A percentile compares a stretch with the other conserved stretches of the same genome.
Conservation (phyloP, 2,888 invertebrate species). For the Amphipyra berbera region DNA sequence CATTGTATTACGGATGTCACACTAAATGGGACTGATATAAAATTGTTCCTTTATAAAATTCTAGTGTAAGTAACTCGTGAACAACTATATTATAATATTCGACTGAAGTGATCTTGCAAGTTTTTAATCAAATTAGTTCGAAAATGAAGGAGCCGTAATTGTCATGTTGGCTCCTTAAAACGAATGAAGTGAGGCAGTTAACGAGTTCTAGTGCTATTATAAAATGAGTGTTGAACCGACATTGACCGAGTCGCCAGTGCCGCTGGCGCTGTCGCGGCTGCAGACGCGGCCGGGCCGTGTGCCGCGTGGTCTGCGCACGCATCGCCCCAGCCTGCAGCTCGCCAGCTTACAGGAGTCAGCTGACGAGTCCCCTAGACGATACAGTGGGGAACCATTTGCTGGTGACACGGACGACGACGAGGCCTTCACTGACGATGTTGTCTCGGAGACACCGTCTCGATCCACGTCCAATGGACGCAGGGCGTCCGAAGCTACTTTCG, state of each 20-base stretch:
- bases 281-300: constrained; percentile 77
- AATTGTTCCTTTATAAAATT: constrained; percentile 22
- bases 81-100: constrained; percentile 49
- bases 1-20: constrained; percentile 14
- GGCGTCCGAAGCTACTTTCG: constrained; percentile 84
- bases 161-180: constrained; percentile 56
- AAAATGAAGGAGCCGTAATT: constrained; percentile 80
- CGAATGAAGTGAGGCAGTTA: constrained; percentile 68
- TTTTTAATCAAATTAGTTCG: constrained; percentile 60
- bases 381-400: constrained; percentile 79
- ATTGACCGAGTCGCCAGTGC: constrained; percentile 86
- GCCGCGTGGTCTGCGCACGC: constrained; percentile 76
- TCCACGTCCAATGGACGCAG: constrained; percentile 81
- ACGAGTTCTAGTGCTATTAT: constrained; percentile 67
- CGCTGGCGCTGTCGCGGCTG: constrained; percentile 83
- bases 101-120: constrained; percentile 61
- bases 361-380: constrained; percentile 83
- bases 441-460: constrained; percentile 69
- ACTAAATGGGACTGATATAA: constrained; percentile 34
- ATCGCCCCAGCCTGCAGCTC: constrained; percentile 83
- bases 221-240: constrained; percentile 86
- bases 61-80: constrained; percentile 22
- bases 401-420: constrained; percentile 84
- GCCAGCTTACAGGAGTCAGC: constrained; percentile 84
- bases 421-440: constrained; percentile 75